A percentile compares a stretch with the other conserved stretches of the same genome.
These are phyloP conservation scores for Neoarius graeffei DNA, from an alignment of 2,113 vertebrate species.

Conservation along the genomic window DNA sequence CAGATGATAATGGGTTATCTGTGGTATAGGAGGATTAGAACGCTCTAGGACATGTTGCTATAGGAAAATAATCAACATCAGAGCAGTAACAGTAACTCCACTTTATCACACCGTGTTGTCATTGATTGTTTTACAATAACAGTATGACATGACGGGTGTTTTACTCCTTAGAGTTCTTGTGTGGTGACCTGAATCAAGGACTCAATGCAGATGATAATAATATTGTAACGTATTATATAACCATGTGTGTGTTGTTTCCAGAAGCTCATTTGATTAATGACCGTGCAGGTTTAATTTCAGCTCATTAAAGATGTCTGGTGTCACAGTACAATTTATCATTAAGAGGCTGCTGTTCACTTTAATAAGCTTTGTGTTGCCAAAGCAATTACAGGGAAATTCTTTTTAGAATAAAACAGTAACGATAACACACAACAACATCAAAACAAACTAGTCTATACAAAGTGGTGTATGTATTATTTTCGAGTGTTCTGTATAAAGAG, in stretches of 20 bases:
- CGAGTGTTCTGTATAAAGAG: neutral
- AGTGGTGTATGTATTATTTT: neutral
- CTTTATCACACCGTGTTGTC: neutral
- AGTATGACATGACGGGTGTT: neutral
- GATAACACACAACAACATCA: neutral
- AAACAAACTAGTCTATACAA: too few species aligned
- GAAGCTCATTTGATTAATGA: conserved; percentile 20
- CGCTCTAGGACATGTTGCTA: neutral
- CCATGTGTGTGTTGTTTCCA: too few species aligned
- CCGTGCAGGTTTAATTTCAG: conserved; percentile 26
- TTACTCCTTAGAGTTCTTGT: neutral
- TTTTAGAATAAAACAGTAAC: neutral
- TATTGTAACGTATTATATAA: neutral
- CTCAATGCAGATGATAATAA: neutral
- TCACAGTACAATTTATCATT: conserved; percentile 17
- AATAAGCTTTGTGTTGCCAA: neutral
- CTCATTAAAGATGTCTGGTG: neutral
- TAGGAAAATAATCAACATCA: neutral
- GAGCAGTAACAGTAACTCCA: neutral
- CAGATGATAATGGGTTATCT: neutral
- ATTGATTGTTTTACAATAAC: neutral
- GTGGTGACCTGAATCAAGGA: neutral
- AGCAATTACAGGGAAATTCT: neutral
- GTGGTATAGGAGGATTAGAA: neutral
- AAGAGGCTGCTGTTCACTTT: neutral